A percentile compares a stretch with the other conserved stretches of the same genome.
Evolutionary conservation across 2,888 invertebrate genomes (phyloP).

Genomic region (Antitype chi): DNA sequence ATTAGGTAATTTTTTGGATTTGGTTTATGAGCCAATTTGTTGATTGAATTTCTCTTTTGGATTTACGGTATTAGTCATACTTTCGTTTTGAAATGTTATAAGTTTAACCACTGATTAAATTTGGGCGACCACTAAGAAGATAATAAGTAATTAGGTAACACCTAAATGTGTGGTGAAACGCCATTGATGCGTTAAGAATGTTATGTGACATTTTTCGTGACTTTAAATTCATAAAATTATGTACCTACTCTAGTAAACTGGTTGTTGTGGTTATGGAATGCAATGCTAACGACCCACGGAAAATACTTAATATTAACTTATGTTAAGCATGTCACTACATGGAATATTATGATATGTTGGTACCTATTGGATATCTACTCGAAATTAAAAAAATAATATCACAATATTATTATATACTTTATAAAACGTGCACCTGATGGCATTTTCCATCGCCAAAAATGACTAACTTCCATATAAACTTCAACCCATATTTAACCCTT

Average conservation of each 20-base stretch:
- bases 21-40: conserved; percentile 8
- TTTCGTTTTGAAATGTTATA: too few species aligned
- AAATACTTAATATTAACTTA: conserved; percentile 22
- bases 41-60: neutral
- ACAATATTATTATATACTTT: neutral
- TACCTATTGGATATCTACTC: neutral
- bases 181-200: neutral
- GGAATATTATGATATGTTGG: neutral
- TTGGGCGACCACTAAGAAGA: neutral
- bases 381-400: neutral
- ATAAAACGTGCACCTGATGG: neutral
- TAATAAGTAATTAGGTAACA: too few species aligned
- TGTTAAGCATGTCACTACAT: neutral
- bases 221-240: conserved; percentile 2
- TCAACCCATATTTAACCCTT: neutral
- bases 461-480: neutral
- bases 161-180: neutral
- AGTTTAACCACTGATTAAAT: too few species aligned
- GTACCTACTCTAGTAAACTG: conserved; percentile 25
- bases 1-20: neutral
- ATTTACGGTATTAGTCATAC: neutral
- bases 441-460: neutral
- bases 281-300: conserved; percentile 26
- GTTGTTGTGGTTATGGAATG: conserved; percentile 34
- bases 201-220: neutral